These are phyloP conservation scores for Panthera leo DNA, from an alignment of 2,113 vertebrate genomes.

Conservation along the genomic window DNA sequence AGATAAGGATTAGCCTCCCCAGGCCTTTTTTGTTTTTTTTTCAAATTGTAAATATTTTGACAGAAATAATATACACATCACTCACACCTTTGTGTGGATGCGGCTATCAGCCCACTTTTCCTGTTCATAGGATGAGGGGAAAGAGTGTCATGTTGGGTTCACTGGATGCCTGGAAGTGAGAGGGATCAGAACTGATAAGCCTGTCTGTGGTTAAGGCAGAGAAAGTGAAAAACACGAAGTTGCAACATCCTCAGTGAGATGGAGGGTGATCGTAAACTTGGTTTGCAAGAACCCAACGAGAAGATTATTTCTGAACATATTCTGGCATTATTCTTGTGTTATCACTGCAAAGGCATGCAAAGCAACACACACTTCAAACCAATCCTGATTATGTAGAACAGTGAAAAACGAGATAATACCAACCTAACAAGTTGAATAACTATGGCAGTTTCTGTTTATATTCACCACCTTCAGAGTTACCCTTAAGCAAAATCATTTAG, in stretches of 20 bases:
- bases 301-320: not conserved
- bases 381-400: not conserved
- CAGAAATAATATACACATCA: not conserved
- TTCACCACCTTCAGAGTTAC: not conserved
- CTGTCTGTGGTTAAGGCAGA: not conserved
- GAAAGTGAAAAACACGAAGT: not conserved
- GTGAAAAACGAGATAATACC: not conserved
- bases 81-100: not conserved
- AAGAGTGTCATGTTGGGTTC: not conserved
- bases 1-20: not conserved
- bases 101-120: not conserved
- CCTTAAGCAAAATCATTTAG: not conserved
- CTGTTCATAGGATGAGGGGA: not conserved
- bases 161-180: not conserved
- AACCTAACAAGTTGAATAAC: not conserved
- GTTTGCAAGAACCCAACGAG: not conserved
- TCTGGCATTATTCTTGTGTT: not conserved
- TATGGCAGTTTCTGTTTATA: not conserved
- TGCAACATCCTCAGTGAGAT: not conserved
- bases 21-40: not conserved
- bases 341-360: slow-evolving; percentile 21
- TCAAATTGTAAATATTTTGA: not conserved
- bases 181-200: not conserved
- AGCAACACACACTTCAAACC: not conserved
- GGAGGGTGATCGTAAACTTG: not conserved